These are phyloP conservation scores for Antidorcas marsupialis DNA, from an alignment of 2,113 vertebrate genomes.

Conservation along the genomic window DNA sequence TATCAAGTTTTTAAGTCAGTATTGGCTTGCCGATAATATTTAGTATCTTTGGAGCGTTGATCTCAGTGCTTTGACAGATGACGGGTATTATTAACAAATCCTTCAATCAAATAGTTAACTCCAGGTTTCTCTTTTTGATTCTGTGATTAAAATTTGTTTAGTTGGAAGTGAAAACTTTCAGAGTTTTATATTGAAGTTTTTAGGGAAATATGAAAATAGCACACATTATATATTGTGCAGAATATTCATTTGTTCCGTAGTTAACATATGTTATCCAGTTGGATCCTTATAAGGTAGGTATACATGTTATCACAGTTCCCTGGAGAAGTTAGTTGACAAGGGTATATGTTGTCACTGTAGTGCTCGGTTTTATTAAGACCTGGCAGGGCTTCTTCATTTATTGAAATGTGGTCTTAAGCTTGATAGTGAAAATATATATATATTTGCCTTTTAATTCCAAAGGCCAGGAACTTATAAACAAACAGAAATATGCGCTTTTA, in stretches of 20 bases:
- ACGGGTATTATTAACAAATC: not conserved
- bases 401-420: constrained; percentile 1
- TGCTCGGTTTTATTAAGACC: not conserved
- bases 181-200: not conserved
- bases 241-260: not conserved
- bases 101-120: not conserved
- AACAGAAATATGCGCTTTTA: not conserved
- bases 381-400: not conserved
- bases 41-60: not conserved
- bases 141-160: not conserved
- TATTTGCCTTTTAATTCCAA: constrained; percentile 22
- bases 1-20: not conserved
- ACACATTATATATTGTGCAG: not conserved
- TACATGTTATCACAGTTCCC: not conserved
- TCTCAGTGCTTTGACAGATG: not conserved
- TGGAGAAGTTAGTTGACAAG: not conserved
- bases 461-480: not conserved
- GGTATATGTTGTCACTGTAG: not conserved
- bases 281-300: not conserved
- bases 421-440: not conserved
- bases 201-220: not conserved
- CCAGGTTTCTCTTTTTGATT: not conserved
- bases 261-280: not conserved
- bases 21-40: not conserved
- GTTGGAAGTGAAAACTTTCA: constrained; percentile 19